Base-by-base conservation (phyloP, 2,888 invertebrate genomes). In the Mimas tiliae region DNA sequence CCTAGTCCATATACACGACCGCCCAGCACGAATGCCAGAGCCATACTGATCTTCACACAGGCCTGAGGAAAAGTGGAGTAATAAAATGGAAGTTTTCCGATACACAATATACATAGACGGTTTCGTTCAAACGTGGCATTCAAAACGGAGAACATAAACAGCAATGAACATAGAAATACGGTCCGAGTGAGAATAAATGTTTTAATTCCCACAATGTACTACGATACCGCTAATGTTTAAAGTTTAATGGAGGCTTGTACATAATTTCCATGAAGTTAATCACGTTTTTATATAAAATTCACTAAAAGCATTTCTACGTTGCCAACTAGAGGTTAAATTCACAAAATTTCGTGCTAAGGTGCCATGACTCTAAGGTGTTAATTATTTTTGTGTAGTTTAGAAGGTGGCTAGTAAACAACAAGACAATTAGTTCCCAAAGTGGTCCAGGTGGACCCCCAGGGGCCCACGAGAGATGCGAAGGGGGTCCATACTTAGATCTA, bases 21-120 rank as follows among this genome's bases (percentile, higher is more conserved):
- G 84, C 78, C 74, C 88, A 82, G 85, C 85, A 69, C 75, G 77
- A 83, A 72, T 72, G 89, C 89, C 85, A 82, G 85, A 84, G 84
- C 87, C 75, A 70, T 76, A 90, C 91, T 90, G 88, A 86, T 85
- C 64, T 53, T 66, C 33, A 14, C 33, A 11, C 19, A 8, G 14
- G 33, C 14, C 45, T 19, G 51, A 52, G 33, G 42, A 63, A 58
- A 65, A 48, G 12, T 48, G 33, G 19, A 6, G 19, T 34, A 34
- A 19, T 19, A 12, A 27, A 21, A 21, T 0, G 16, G n/a, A 14
- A 4, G 34, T 58, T 65, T 38, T n/a, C 9, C 21, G 3, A 21
- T 33, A 9, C 21, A 38, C n/a, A 14, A 6, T 4, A 6, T 65
- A 34, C 58, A 65, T 38, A 38, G 58, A 47, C 21, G 14, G 33